Evolutionary conservation across 1,140 invertebrate genomes (phyloP).

Genomic region (Leptoteleia sp.): DNA sequence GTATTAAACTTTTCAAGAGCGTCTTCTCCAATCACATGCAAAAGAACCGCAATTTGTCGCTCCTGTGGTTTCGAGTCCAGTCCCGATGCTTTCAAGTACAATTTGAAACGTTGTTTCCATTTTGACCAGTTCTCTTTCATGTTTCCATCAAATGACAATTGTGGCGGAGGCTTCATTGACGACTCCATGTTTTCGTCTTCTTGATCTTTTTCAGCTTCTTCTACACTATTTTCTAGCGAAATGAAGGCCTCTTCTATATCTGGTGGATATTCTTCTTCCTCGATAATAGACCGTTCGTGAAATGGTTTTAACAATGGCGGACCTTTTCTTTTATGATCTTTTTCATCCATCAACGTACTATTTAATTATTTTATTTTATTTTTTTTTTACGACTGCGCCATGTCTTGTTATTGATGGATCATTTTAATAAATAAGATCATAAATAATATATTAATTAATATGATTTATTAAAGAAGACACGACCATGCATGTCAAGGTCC

Average conservation of each 20-base stretch:
- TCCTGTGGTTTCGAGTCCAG: constrained; percentile 63
- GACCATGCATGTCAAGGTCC: no score
- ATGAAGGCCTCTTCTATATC: no score
- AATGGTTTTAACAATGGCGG: no score
- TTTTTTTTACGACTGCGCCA: neutral
- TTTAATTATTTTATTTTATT: no score
- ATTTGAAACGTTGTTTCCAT: constrained; percentile 61
- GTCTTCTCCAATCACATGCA: constrained; percentile 67
- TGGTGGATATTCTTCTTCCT: no score
- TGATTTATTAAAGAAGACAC: no score
- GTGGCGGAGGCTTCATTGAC: constrained; percentile 30
- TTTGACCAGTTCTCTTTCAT: constrained; percentile 64
- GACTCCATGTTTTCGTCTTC: constrained; percentile 28
- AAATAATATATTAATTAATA: no score
- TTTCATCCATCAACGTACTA: no score
- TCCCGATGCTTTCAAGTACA: constrained; percentile 66
- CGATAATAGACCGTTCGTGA: no score
- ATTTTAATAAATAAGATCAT: no score
- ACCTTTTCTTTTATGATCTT: no score
- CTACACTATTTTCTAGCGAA: neutral
- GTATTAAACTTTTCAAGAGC: constrained; percentile 50
- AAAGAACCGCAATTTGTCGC: constrained; percentile 67
- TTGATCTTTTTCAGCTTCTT: neutral
- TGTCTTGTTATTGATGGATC: neutral
- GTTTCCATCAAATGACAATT: constrained; percentile 58